Base-by-base conservation (phyloP, 2,797 vertebrate species). In the Tarsius wallacei region DNA sequence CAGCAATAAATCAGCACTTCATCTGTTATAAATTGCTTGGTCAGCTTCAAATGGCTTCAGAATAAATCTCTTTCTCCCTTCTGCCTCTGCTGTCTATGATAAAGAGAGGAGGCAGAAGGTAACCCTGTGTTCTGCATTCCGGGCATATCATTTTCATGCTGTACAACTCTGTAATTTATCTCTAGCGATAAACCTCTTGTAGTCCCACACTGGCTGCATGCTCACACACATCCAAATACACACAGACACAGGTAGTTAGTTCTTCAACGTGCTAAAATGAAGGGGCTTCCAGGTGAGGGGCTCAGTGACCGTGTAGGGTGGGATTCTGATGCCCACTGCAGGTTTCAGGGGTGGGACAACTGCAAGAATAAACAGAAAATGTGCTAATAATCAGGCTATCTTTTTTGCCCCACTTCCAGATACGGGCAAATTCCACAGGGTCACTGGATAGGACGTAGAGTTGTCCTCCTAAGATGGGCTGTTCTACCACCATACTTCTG, bases 21-120 rank as follows among this genome's bases (percentile, higher is more conserved):
- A 97, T 97, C 97, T 98, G 95, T 98, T 97, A 97, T 97, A 98
- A 99, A 98, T 97, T 98, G 98, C 98, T 97, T 98, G 98, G 98
- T 98, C 98, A 98, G 98, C 98, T 97, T 98, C 97, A 98, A 98
- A 98, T 96, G 94, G 97, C 96, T 1, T 74, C 97, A 98, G 59
- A 98, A 98, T 98, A 98, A 99, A 98, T 99, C 98, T 98, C 94
- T 86, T 98, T 97, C 97, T 97, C 88, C 94, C 94, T 97, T 96
- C 93, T 95, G 97, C 97, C 96, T 97, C 98, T 98, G 96, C 98
- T 98, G 89, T 98, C 97, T 96, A 81, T 84, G 98, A 98, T 96
- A 98, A 98, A 98, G 94, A 97, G 97, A 97, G 96, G 76, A 98
- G 93, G 97, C 97, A 98, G 97, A 98, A 98, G 93, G 97, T 85